phyloP scores from a whole-genome alignment of 2,797 vertebrate genomes.

The Anisognathus igniventris region DNA sequence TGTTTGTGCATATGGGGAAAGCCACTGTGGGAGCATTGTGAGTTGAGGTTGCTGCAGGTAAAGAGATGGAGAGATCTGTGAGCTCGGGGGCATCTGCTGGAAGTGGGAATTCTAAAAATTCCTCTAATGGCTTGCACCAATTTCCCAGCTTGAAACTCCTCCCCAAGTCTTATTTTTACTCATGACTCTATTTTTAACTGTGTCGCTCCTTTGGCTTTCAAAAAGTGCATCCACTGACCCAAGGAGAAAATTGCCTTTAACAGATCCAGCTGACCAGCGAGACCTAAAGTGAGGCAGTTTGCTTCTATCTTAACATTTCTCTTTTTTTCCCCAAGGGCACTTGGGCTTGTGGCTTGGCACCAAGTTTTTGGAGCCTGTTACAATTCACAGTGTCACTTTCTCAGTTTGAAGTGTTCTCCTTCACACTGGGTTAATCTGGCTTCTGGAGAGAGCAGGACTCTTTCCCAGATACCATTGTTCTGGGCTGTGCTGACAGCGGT shows the following conservation, averaged over 20 bases:
- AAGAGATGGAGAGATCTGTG: background rate
- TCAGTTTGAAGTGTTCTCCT: background rate
- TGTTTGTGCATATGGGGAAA: background rate
- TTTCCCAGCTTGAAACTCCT: background rate
- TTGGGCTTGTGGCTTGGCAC: background rate
- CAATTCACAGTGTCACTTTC: background rate
- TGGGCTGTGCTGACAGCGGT: background rate
- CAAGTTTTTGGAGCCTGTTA: background rate
- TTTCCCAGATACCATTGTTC: constrained; percentile 28
- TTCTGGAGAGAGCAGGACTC: background rate
- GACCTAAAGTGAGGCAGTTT: background rate
- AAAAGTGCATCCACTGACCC: background rate
- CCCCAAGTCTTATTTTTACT: constrained; percentile 12
- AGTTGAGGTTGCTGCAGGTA: background rate
- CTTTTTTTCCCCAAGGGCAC: background rate
- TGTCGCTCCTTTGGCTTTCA: background rate
- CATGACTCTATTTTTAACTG: background rate
- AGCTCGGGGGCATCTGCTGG: background rate
- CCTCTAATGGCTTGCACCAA: background rate
- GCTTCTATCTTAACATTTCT: background rate
- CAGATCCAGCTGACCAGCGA: background rate
- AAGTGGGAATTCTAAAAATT: constrained; percentile 3
- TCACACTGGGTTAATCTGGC: background rate
- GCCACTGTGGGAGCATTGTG: background rate
- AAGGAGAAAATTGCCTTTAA: background rate